These are phyloP conservation scores for Phataginus tricuspis DNA, from an alignment of 2,797 vertebrate species.

Conservation along the genomic window DNA sequence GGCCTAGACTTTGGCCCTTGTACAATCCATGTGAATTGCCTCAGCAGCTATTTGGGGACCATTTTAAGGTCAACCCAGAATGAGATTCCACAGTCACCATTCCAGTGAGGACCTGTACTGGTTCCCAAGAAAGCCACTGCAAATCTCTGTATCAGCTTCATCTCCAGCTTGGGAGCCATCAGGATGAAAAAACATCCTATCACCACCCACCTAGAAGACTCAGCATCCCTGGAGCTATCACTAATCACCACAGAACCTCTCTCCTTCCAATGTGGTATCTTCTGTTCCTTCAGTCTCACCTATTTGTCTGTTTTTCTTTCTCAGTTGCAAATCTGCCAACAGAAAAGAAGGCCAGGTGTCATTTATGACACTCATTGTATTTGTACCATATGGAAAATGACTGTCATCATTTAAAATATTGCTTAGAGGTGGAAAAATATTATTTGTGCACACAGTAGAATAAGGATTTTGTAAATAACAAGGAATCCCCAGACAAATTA, in stretches of 20 bases:
- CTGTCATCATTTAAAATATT: background rate
- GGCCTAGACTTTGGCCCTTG: background rate
- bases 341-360: background rate
- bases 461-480: background rate
- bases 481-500: background rate
- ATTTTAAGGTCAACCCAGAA: constrained; percentile 6
- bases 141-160: background rate
- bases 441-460: background rate
- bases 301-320: background rate
- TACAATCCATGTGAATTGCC: background rate
- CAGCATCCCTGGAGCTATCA: background rate
- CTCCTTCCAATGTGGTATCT: background rate
- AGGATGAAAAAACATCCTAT: background rate
- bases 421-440: background rate
- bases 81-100: background rate
- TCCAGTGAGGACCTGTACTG: background rate
- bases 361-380: background rate
- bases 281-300: background rate
- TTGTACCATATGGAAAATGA: background rate
- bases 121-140: background rate
- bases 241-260: background rate
- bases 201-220: background rate
- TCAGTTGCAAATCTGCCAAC: background rate
- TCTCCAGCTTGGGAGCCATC: background rate
- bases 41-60: background rate